A percentile compares a stretch with the other conserved stretches of the same genome.
phyloP scores from a whole-genome alignment of 2,797 vertebrate species.

The Craterocephalus amniculus region DNA sequence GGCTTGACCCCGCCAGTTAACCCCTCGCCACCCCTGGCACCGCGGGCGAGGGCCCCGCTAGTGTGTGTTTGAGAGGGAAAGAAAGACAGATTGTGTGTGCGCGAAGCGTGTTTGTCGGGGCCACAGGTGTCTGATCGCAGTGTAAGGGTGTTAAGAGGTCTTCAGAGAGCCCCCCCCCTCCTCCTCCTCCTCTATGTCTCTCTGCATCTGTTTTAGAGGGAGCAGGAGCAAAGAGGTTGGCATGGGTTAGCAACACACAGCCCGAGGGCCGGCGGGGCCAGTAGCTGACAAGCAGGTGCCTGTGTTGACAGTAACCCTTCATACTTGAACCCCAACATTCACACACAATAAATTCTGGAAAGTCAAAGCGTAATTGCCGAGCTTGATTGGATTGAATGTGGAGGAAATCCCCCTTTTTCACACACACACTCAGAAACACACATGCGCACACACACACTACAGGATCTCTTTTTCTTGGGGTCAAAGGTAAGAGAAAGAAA shows the following conservation, averaged over 20 bases:
- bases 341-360: conserved; percentile 46
- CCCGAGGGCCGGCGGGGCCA: conserved; percentile 67
- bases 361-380: conserved; percentile 73
- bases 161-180: conserved; percentile 71
- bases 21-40: conserved; percentile 83
- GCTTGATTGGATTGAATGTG: conserved; percentile 74
- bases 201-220: conserved; percentile 80
- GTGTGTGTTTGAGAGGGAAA: conserved; percentile 69
- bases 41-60: conserved; percentile 84
- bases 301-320: conserved; percentile 72
- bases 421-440: conserved; percentile 43
- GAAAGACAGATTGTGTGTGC: conserved; percentile 58
- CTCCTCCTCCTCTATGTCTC: conserved; percentile 29
- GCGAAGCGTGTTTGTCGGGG: conserved; percentile 67
- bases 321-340: conserved; percentile 50
- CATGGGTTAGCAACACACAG: conserved; percentile 86
- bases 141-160: conserved; percentile 84
- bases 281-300: conserved; percentile 84
- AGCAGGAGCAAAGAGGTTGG: conserved; percentile 72
- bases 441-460: conserved; percentile 40
- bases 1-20: conserved; percentile 91
- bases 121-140: conserved; percentile 79
- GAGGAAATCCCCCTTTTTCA: conserved; percentile 72
- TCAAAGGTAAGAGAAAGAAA: conserved; percentile 67
- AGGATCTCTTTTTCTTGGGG: conserved; percentile 60